Base-by-base conservation (phyloP, 2,113 vertebrate genomes). In the Girardinichthys multiradiatus region DNA sequence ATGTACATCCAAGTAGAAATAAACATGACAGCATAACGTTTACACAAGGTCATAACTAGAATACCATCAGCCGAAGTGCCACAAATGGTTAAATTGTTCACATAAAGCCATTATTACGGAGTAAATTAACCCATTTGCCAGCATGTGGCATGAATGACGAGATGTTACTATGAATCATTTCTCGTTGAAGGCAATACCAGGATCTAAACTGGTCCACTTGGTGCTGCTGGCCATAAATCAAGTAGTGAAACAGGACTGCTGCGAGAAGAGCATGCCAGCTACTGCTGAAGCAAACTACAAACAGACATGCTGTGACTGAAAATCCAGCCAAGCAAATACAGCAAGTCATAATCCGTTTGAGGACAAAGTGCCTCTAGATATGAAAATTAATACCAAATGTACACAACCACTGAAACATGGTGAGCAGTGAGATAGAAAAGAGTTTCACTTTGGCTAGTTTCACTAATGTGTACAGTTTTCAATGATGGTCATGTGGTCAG, bases 181-280 rank as follows among this genome's bases (percentile, higher is more conserved):
- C 48, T 17, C 1, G 48, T n/a, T 3, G 48, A 45, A 45, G 42
- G 42, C 42, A 5, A 45, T 21, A 45, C 17, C 42, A 45, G 42
- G 24, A 54, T 54, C 48, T n/a, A 54, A 54, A 54, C 48, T 24
- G 48, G 48, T 2, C 21, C 48, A 24, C 48, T 54, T 7, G 21
- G 48, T 8, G n/a, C 48, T n/a, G 48, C 21, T 54, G 48, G 48
- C 48, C 48, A 54, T 17, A 54, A n/a, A n/a, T 21, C 48, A n/a
- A 54, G 48, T 54, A n/a, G 48, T n/a, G 48, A 54, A 54, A n/a
- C 48, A 54, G 48, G 48, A 54, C 48, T 54, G 48, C 48, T 54
- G 48, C 48, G 24, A 11, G 48, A n/a, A 0, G 24, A n/a, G 48
- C 48, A 11, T 54, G 48, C 48, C 48, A 54, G n/a, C 48, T n/a